These are phyloP conservation scores for Platichthys stellatus DNA, from an alignment of 2,113 vertebrate species.

Conservation along the genomic window DNA sequence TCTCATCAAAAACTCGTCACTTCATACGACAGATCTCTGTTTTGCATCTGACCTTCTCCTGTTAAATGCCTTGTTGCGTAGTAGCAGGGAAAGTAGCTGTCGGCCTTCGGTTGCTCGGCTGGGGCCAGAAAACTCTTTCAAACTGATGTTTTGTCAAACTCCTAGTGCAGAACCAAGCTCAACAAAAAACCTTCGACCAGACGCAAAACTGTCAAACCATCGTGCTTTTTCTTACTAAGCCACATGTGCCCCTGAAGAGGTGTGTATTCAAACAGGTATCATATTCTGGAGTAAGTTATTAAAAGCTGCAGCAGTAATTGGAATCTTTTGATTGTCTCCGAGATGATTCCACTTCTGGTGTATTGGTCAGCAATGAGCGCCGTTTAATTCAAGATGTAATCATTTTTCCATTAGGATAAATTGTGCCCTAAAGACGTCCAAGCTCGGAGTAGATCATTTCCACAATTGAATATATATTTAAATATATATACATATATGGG, in stretches of 20 bases:
- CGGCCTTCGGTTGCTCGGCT: conserved; percentile 31
- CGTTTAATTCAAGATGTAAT: conserved; percentile 69
- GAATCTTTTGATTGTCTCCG: conserved; percentile 56
- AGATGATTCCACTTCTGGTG: conserved; percentile 33
- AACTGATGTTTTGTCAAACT: conserved; percentile 35
- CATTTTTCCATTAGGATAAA: conserved; percentile 70
- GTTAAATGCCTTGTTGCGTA: conserved; percentile 77
- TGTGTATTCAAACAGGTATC: conserved; percentile 25
- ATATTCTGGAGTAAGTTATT: conserved; percentile 37
- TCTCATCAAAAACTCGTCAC: conserved; percentile 75
- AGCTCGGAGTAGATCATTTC: conserved; percentile 51
- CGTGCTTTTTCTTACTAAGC: neutral
- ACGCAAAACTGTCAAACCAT: conserved; percentile 6
- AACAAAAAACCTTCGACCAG: no score
- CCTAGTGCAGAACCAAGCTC: neutral
- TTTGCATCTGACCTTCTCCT: conserved; percentile 79
- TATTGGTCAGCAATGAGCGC: conserved; percentile 47
- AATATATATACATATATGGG: neutral
- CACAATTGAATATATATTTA: neutral
- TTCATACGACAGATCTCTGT: conserved; percentile 69
- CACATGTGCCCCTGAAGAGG: neutral
- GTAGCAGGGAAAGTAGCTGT: conserved; percentile 67
- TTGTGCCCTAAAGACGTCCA: conserved; percentile 48
- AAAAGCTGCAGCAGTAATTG: conserved; percentile 36
- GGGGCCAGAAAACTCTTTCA: conserved; percentile 36